phyloP scores from a whole-genome alignment of 1,140 invertebrate species.

The Vanessa tameamea region DNA sequence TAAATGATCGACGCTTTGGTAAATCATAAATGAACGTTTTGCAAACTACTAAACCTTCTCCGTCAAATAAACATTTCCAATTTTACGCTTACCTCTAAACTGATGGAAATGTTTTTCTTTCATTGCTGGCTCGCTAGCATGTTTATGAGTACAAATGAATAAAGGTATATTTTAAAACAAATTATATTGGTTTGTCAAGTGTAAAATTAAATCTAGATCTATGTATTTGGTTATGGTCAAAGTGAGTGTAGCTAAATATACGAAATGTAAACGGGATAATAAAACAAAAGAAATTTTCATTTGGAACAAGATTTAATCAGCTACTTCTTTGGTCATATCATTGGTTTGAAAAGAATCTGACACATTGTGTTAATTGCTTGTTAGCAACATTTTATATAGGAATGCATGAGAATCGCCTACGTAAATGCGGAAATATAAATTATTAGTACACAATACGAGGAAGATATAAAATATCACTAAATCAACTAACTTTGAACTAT shows the following conservation, averaged over 20 bases:
- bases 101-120: no score
- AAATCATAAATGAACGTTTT: no score
- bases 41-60: no score
- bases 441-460: conserved; percentile 49
- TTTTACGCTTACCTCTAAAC: no score
- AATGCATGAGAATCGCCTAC: conserved; percentile 61
- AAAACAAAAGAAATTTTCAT: conserved; percentile 51
- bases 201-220: no score
- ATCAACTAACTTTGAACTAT: conserved; percentile 74
- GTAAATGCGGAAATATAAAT: conserved; percentile 60
- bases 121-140: no score
- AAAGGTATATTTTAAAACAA: no score
- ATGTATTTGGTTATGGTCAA: no score
- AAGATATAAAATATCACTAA: conserved; percentile 56
- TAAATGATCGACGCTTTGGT: no score
- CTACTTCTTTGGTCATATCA: conserved; percentile 80
- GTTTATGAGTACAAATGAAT: no score
- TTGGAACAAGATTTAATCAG: conserved; percentile 76
- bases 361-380: conserved; percentile 52
- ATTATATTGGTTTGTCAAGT: neutral
- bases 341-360: conserved; percentile 72
- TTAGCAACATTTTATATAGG: conserved; percentile 54
- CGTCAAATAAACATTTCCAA: no score
- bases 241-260: neutral
- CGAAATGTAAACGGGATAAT: conserved; percentile 5